phyloP scores from a whole-genome alignment of 2,113 vertebrate species.

The Vulpes ferrilata region DNA sequence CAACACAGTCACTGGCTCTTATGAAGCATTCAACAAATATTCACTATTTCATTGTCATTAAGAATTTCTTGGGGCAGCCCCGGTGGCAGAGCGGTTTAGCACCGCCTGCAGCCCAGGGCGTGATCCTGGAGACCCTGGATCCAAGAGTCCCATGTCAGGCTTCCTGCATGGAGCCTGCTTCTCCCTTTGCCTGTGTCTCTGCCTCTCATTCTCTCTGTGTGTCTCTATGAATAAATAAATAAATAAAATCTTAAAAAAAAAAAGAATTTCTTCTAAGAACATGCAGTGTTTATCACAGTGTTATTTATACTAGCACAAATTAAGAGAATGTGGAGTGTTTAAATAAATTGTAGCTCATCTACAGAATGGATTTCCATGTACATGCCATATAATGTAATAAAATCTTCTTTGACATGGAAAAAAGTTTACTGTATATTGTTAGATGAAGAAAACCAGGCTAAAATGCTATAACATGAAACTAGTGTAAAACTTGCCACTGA shows the following conservation, averaged over 20 bases:
- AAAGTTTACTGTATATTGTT: background rate
- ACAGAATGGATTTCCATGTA: background rate
- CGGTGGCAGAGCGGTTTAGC: no score
- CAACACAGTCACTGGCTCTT: background rate
- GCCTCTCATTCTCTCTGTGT: no score
- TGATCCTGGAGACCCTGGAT: no score
- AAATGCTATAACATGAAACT: background rate
- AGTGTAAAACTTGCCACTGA: background rate
- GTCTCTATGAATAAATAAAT: no score
- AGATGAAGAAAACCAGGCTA: background rate
- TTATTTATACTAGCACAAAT: background rate
- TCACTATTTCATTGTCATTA: background rate
- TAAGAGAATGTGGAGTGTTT: background rate
- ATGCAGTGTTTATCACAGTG: background rate
- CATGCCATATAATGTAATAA: background rate
- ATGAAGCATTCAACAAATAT: background rate
- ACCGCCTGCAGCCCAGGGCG: no score
- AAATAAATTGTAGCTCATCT: background rate
- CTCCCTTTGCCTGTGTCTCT: no score
- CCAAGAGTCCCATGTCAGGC: no score
- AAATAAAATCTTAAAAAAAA: background rate
- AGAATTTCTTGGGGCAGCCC: background rate
- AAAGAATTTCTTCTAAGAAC: background rate
- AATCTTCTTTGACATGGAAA: background rate
- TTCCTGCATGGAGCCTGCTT: no score